These are phyloP conservation scores for Plecotus auritus DNA, from an alignment of 2,113 vertebrate genomes.

Conservation along the genomic window DNA sequence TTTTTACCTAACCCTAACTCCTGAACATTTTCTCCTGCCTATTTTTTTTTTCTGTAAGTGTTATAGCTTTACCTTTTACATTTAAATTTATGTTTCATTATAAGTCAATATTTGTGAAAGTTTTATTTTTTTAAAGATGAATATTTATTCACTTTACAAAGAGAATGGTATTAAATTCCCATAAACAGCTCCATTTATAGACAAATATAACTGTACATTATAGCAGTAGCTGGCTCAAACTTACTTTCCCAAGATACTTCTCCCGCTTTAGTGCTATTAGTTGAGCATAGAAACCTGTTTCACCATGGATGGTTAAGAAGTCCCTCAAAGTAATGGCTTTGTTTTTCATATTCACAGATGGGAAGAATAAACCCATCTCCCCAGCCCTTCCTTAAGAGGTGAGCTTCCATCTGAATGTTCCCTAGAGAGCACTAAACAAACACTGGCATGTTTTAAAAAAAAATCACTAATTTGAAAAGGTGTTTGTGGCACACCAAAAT, in stretches of 20 bases:
- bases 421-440: conserved; percentile 67
- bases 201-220: conserved; percentile 87
- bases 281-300: conserved; percentile 70
- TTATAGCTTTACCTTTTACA: background rate
- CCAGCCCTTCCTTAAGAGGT: conserved; percentile 55
- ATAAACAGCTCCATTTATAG: conserved; percentile 85
- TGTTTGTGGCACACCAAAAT: conserved; percentile 74
- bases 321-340: conserved; percentile 50
- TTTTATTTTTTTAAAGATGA: conserved; percentile 84
- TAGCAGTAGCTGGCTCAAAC: conserved; percentile 77
- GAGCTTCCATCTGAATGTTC: background rate
- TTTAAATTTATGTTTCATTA: background rate
- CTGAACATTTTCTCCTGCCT: background rate
- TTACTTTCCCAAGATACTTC: conserved; percentile 66
- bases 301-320: conserved; percentile 73
- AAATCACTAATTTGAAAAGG: conserved; percentile 66
- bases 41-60: background rate
- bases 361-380: conserved; percentile 27
- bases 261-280: conserved; percentile 67
- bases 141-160: conserved; percentile 91
- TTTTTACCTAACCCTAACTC: background rate
- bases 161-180: conserved; percentile 83
- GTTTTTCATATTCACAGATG: conserved; percentile 75
- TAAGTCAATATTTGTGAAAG: background rate
- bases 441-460: conserved; percentile 62